A percentile compares a stretch with the other conserved stretches of the same genome.
These are phyloP conservation scores for Xestia xanthographa DNA, from an alignment of 2,888 invertebrate genomes.

Conservation along the genomic window DNA sequence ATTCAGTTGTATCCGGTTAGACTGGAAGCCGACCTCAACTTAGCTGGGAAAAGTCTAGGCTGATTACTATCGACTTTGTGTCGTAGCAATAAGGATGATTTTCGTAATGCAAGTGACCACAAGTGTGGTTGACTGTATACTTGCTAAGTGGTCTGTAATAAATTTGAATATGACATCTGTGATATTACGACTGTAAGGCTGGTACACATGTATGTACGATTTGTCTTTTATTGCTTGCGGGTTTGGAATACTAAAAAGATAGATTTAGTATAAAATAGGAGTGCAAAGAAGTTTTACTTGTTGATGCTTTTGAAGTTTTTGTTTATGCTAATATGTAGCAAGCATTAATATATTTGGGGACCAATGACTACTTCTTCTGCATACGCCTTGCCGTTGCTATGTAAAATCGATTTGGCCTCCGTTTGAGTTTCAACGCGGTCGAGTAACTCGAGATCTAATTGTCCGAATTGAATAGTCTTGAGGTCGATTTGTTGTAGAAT, in stretches of 20 bases:
- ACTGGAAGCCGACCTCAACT: background rate
- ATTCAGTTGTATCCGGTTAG: background rate
- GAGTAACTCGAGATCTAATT: background rate
- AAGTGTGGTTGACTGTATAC: background rate
- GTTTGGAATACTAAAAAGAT: conserved; percentile 17
- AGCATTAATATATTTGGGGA: background rate
- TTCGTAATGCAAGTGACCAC: background rate
- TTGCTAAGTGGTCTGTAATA: conserved; percentile 59
- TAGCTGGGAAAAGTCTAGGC: background rate
- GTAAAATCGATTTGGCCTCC: background rate
- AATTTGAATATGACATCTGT: conserved; percentile 65
- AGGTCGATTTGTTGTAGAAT: background rate
- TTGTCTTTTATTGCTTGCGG: conserved; percentile 23
- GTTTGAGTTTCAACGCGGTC: background rate
- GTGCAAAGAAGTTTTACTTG: background rate
- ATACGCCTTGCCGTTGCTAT: background rate
- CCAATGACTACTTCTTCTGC: background rate
- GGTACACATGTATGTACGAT: conserved; percentile 24
- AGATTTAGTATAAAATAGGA: too few relatives aligned
- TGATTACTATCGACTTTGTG: background rate
- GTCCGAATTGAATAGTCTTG: background rate
- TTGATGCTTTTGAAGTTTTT: background rate
- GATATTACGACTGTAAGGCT: conserved; percentile 49
- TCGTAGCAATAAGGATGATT: background rate
- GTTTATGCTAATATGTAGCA: background rate